Conservation (phyloP, 2,888 invertebrate species). For the Pilophorus perplexus region DNA sequence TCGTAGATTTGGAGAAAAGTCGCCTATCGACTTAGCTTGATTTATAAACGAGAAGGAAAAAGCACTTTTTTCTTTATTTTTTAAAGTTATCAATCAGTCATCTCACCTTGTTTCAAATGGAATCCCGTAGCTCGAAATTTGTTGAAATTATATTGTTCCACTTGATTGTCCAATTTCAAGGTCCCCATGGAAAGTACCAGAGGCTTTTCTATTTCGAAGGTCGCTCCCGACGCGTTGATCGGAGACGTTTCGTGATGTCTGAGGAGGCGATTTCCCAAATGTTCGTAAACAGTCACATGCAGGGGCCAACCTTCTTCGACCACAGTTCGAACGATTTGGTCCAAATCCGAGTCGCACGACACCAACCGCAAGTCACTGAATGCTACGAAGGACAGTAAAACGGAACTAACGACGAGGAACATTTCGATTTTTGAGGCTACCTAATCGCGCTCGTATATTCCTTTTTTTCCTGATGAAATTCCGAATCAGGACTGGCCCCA, state of each 20-base stretch:
- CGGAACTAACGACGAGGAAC: background rate
- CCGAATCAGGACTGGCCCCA: conserved; percentile 6
- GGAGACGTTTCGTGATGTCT: conserved; percentile 26
- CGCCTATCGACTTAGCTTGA: too few relatives aligned
- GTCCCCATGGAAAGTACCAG: conserved; percentile 11
- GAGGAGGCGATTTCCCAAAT: conserved; percentile 27
- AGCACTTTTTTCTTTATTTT: too few relatives aligned
- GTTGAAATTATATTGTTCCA: conserved; percentile 27
- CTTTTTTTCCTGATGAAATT: too few relatives aligned
- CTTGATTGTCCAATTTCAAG: conserved; percentile 14
- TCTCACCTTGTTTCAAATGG: conserved; percentile 30
- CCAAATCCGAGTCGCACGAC: background rate
- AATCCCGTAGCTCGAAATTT: conserved; percentile 23
- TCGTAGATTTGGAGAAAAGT: too few relatives aligned
- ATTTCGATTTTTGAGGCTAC: too few relatives aligned
- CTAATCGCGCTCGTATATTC: too few relatives aligned
- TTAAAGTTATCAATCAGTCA: too few relatives aligned
- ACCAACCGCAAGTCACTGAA: too few relatives aligned
- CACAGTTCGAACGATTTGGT: background rate
- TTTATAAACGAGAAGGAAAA: too few relatives aligned
- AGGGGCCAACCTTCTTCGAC: conserved; percentile 12
- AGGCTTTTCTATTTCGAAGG: conserved; percentile 23
- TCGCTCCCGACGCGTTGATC: conserved; percentile 9
- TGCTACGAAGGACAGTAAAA: background rate
- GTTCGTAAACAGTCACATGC: conserved; percentile 16